Conservation (phyloP, 2,113 vertebrate genomes). For the Cryptomyrus ogoouensis region DNA sequence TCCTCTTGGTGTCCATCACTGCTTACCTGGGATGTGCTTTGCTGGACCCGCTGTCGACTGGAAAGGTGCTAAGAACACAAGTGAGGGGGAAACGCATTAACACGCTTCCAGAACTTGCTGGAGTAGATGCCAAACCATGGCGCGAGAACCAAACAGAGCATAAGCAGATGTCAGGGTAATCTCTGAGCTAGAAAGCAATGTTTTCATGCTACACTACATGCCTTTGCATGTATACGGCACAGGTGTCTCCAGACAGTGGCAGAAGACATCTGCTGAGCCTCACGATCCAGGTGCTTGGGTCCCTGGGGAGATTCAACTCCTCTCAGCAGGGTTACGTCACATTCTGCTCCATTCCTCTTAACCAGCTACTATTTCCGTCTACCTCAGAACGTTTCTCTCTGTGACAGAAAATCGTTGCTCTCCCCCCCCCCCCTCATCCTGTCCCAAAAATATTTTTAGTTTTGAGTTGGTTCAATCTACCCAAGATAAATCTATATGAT, state of each 20-base stretch:
- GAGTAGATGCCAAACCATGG: neutral
- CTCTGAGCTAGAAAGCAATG: neutral
- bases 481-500: slow-evolving; percentile 46
- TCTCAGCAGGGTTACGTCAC: neutral
- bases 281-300: neutral
- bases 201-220: neutral
- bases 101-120: neutral
- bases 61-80: slow-evolving; percentile 78
- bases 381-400: neutral
- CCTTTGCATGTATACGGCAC: neutral
- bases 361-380: neutral
- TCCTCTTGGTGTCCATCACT: neutral
- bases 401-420: neutral
- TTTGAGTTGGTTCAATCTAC: slow-evolving; percentile 23
- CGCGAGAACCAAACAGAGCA: neutral
- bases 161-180: neutral
- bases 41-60: slow-evolving; percentile 92
- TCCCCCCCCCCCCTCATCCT: neutral
- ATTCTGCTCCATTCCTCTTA: neutral
- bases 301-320: neutral
- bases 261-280: neutral
- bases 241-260: neutral
- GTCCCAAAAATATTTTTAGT: neutral
- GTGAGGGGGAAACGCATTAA: slow-evolving; percentile 27
- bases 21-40: slow-evolving; percentile 89